Conservation (phyloP, 2,797 vertebrate species). For the Pseudochromis fuscus region DNA sequence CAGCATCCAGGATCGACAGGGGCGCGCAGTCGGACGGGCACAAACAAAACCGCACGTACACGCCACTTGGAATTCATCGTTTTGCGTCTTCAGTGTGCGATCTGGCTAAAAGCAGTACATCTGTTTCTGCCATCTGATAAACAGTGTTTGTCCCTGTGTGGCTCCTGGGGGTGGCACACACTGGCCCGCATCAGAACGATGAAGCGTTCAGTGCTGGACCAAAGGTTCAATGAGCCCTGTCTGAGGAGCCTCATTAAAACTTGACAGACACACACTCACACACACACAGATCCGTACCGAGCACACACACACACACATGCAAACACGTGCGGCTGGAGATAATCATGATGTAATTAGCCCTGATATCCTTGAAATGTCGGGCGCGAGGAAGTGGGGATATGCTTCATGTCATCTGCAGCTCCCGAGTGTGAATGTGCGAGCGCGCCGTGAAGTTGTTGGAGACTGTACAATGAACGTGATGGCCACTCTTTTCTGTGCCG, state of each 20-base stretch:
- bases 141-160: conserved; percentile 46
- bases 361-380: conserved; percentile 63
- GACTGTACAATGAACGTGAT: conserved; percentile 68
- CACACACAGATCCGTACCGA: conserved; percentile 36
- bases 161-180: conserved; percentile 46
- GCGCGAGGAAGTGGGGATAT: conserved; percentile 69
- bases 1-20: conserved; percentile 14
- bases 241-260: conserved; percentile 74
- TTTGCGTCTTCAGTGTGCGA: conserved; percentile 34
- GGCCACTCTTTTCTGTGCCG: conserved; percentile 61
- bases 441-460: conserved; percentile 50
- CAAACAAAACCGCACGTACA: conserved; percentile 29
- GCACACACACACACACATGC: conserved; percentile 22
- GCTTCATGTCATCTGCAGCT: conserved; percentile 61
- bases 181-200: conserved; percentile 51
- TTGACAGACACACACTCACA: conserved; percentile 49
- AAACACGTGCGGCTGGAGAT: conserved; percentile 51
- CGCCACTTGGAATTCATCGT: conserved; percentile 39
- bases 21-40: conserved; percentile 24
- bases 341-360: conserved; percentile 77
- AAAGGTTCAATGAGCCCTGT: conserved; percentile 69
- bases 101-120: conserved; percentile 50
- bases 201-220: conserved; percentile 61
- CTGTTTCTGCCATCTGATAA: conserved; percentile 63
- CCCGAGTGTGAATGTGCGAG: conserved; percentile 56